Conservation (phyloP, 2,113 vertebrate species). For the Antechinus stuartii region DNA sequence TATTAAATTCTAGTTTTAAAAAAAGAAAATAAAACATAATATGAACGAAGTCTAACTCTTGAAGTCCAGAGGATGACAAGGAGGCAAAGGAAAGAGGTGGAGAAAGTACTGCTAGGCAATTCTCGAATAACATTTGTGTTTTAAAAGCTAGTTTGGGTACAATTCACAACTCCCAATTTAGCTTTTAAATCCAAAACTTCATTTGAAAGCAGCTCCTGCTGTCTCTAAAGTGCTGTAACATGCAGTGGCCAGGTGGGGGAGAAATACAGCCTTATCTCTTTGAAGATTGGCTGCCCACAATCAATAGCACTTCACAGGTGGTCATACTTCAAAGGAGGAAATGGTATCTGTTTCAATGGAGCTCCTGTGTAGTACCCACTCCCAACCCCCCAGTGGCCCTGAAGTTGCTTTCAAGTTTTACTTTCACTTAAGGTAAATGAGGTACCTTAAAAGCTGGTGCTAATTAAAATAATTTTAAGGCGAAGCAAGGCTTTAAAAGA, state of each 20-base stretch:
- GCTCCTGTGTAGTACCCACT: slow-evolving; percentile 27
- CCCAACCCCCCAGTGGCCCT: slow-evolving; percentile 41
- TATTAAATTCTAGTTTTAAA: slow-evolving; percentile 66
- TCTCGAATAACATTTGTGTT: slow-evolving; percentile 61
- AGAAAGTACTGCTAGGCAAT: slow-evolving; percentile 19
- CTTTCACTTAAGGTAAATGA: slow-evolving; percentile 79
- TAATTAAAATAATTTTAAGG: slow-evolving; percentile 75
- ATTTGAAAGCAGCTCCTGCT: slow-evolving; percentile 67
- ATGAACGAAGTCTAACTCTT: slow-evolving; percentile 72
- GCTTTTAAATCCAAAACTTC: slow-evolving; percentile 63
- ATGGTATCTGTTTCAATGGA: slow-evolving; percentile 54
- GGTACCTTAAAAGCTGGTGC: slow-evolving; percentile 71
- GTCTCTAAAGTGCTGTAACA: slow-evolving; percentile 61
- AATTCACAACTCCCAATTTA: slow-evolving; percentile 59
- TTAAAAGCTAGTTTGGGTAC: slow-evolving; percentile 56
- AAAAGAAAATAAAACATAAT: slow-evolving; percentile 60
- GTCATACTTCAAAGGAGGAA: slow-evolving; percentile 62
- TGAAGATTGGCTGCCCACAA: slow-evolving; percentile 59
- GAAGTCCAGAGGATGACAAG: slow-evolving; percentile 53
- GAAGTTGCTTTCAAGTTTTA: slow-evolving; percentile 76
- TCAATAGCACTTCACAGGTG: slow-evolving; percentile 48
- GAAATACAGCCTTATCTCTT: slow-evolving; percentile 55
- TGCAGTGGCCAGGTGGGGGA: slow-evolving; percentile 60
- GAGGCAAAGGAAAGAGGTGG: slow-evolving; percentile 33
- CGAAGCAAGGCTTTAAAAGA: slow-evolving; percentile 75